Evolutionary conservation across 2,113 vertebrate genomes (phyloP).

Genomic region (Galemys pyrenaicus): DNA sequence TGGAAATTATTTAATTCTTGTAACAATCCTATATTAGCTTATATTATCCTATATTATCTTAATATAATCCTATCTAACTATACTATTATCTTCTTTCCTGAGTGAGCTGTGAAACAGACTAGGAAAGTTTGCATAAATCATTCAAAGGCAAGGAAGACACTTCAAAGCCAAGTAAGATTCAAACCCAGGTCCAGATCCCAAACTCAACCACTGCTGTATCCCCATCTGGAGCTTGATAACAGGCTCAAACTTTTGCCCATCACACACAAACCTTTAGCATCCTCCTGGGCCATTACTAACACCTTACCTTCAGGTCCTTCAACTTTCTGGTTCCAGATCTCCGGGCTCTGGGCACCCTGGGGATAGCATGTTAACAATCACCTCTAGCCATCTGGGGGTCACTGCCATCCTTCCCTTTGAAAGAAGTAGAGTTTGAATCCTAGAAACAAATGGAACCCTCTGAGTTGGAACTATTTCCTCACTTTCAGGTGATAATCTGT

Average conservation of each 20-base stretch:
- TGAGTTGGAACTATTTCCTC: not conserved
- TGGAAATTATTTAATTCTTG: not conserved
- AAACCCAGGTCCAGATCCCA: not conserved
- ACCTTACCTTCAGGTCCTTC: not conserved
- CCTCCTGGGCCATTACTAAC: accelerated
- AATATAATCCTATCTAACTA: not conserved
- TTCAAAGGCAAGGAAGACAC: not conserved
- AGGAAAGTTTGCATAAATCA: not conserved
- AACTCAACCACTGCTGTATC: not conserved
- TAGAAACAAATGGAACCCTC: not conserved
- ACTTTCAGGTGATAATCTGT: slow-evolving; percentile 66
- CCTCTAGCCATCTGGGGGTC: not conserved
- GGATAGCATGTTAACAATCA: not conserved
- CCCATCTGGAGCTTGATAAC: not conserved
- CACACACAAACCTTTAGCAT: too few relatives aligned
- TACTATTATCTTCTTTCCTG: not conserved
- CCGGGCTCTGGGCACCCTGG: not conserved
- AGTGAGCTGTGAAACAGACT: not conserved
- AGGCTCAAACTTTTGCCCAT: not conserved
- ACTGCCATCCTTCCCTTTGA: not conserved
- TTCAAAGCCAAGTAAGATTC: not conserved
- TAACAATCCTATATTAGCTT: too few relatives aligned
- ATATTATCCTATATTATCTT: too few relatives aligned
- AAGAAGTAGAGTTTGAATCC: not conserved
- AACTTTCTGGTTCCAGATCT: not conserved